Conservation (phyloP, 2,797 vertebrate species). For the Eulemur rubriventer region DNA sequence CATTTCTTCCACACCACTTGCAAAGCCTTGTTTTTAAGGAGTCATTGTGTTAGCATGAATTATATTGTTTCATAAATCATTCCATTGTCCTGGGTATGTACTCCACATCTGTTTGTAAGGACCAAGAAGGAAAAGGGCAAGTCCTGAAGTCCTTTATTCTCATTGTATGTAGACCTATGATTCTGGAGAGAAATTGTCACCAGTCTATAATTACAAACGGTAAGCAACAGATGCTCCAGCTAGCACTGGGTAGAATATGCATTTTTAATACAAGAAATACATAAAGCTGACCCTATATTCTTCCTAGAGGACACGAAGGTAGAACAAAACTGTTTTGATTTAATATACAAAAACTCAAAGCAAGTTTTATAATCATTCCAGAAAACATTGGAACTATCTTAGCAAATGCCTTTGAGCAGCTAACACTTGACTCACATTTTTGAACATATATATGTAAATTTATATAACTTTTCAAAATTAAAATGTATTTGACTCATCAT, state of each 20-base stretch:
- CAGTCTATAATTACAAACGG: not conserved
- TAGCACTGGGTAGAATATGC: not conserved
- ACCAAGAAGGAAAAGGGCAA: not conserved
- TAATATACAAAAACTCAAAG: not conserved
- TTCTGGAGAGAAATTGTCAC: not conserved
- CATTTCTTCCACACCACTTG: slow-evolving; percentile 79
- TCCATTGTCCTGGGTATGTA: slow-evolving; percentile 64
- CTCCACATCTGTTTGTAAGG: slow-evolving; percentile 28
- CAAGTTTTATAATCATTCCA: not conserved
- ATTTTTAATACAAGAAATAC: not conserved
- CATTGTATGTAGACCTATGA: not conserved
- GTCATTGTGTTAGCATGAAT: slow-evolving; percentile 80
- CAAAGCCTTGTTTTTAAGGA: slow-evolving; percentile 72
- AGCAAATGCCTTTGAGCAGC: not conserved
- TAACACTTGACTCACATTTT: not conserved
- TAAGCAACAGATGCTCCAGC: not conserved
- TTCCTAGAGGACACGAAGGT: not conserved
- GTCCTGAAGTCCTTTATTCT: not conserved
- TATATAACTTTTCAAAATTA: not conserved
- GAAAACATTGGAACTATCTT: not conserved
- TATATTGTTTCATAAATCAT: slow-evolving; percentile 79
- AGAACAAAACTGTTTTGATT: not conserved
- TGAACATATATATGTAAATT: not conserved
- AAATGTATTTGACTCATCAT: not conserved
- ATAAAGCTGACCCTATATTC: not conserved